Base-by-base conservation (phyloP, 1,140 invertebrate species). In the Apis dorsata region DNA sequence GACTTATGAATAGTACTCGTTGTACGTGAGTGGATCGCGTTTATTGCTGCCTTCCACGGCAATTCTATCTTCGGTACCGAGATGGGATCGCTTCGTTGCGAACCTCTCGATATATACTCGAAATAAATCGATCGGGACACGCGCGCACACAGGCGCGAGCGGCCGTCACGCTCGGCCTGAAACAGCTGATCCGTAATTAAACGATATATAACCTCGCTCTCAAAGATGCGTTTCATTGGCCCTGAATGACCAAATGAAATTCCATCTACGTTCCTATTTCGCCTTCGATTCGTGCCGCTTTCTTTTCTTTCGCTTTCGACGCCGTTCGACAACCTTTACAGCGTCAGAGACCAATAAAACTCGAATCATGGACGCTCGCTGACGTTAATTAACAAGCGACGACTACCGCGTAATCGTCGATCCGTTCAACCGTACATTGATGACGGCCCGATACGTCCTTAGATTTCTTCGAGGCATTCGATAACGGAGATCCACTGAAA, bases 1-100 rank as follows among this genome's bases (percentile, higher is more conserved):
- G 74, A 69, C 71, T 88, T 81, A 88, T 88, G 84, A 88, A 88
- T 88, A 88, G 84, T 85, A 86, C 83, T 88, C 86, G 65, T 88
- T 88, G 86, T 88, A 83, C 71, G 60, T 21, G 62, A 72, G 70
- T 59, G 79, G 71, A 78, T 34, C 49, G 79, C 75, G 65, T 78
- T 88, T 79, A 78, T 83, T 79, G 60, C 80, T 59, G 59, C 79
- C 81, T 53, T 85, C 81, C 83, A 69, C 80, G 80, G 80, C 77
- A 79, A 86, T 88, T 88, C 84, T 84, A 81, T 88, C 84, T 81
- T 83, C 62, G 63, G 60, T 78, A n/a, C 57, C 11, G 63, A 51
- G 73, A 83, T 81, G 71, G 49, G 71, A 74, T 71, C 77, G 15
- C 53, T 62, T 4, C 28, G 69, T 0, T 78, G 15, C 70, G 55